These are phyloP conservation scores for Hylaea fasciaria DNA, from an alignment of 2,888 invertebrate species.

Conservation along the genomic window DNA sequence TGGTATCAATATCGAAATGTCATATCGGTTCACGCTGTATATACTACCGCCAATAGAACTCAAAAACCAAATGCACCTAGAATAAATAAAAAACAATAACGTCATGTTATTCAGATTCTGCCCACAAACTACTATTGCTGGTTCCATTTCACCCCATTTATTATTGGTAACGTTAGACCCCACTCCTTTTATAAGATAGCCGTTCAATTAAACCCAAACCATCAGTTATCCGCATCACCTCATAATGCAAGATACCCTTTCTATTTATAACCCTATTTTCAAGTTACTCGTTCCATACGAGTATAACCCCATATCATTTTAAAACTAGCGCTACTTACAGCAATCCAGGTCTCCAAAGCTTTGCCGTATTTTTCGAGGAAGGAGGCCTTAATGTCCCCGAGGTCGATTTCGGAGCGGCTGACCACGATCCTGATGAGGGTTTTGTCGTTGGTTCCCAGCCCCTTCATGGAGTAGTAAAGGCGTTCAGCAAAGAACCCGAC, in stretches of 20 bases:
- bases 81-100: neutral
- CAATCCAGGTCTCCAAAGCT: conserved; percentile 92
- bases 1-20: too few relatives aligned
- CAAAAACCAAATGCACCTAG: neutral
- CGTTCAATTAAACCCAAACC: conserved; percentile 6
- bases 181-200: neutral
- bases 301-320: conserved; percentile 1
- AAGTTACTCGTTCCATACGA: neutral
- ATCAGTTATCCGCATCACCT: too few relatives aligned
- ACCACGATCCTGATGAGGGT: conserved; percentile 96
- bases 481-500: conserved; percentile 96
- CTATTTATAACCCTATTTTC: neutral
- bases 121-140: neutral
- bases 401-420: conserved; percentile 95
- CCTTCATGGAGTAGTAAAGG: conserved; percentile 95
- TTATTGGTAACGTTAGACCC: neutral
- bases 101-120: neutral
- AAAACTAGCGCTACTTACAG: conserved; percentile 86
- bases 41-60: too few relatives aligned
- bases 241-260: too few relatives aligned
- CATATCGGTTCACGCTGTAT: too few relatives aligned
- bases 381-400: conserved; percentile 96
- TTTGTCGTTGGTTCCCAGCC: conserved; percentile 95
- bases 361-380: conserved; percentile 94
- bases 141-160: neutral